Conservation (phyloP, 2,888 invertebrate genomes). For the Romanomermis culicivorax region DNA sequence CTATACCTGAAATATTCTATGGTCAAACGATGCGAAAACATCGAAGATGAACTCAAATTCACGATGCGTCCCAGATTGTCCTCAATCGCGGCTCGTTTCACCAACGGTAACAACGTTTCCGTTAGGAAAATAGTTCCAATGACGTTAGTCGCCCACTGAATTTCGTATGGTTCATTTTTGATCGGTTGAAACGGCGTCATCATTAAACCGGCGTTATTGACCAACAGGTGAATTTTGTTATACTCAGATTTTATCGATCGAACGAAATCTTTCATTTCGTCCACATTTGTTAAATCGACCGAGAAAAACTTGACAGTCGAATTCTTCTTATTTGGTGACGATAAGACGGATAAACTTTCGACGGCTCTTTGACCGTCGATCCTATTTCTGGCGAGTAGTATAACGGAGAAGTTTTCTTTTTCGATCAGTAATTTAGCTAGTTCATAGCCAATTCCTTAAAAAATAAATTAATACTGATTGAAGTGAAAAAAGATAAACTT, state of each 20-base stretch:
- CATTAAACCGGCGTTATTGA: slow-evolving; percentile 1
- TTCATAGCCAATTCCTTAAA: neutral
- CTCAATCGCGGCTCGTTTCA: neutral
- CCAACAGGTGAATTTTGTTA: neutral
- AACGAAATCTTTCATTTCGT: neutral
- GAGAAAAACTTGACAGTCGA: neutral
- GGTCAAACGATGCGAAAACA: neutral
- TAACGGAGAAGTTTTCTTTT: neutral
- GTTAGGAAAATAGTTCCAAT: neutral
- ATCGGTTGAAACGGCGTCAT: neutral
- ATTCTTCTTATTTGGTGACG: too few relatives aligned
- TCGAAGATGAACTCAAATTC: neutral
- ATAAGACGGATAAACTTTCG: neutral
- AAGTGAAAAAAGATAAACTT: too few relatives aligned
- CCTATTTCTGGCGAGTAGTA: neutral
- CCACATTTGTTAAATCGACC: neutral
- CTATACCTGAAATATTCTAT: neutral
- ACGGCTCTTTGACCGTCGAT: neutral
- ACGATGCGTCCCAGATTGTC: neutral
- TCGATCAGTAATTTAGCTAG: neutral
- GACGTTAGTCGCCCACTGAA: neutral
- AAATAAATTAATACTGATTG: too few relatives aligned
- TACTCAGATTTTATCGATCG: neutral
- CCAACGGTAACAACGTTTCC: neutral
- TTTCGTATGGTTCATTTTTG: neutral